Evolutionary conservation across 2,888 invertebrate genomes (phyloP).

Genomic region (Apeira syringaria): DNA sequence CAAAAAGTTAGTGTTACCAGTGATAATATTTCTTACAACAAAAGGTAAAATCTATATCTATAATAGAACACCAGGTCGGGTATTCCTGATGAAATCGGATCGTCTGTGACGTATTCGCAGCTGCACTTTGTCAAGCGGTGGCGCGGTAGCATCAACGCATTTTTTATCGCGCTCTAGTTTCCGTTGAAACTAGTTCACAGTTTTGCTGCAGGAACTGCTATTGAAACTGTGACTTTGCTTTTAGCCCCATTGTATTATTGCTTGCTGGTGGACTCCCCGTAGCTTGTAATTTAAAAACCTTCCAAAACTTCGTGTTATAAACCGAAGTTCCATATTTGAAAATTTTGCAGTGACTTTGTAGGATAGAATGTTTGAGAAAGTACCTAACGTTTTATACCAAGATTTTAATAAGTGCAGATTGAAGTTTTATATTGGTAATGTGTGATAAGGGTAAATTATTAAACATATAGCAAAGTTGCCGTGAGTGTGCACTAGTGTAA

Average conservation of each 20-base stretch:
- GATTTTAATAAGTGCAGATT: too few species aligned
- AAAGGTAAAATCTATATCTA: too few species aligned
- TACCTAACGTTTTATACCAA: too few species aligned
- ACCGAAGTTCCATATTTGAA: background rate
- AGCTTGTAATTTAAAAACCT: constrained; percentile 15
- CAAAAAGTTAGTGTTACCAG: too few species aligned
- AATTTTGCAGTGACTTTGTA: background rate
- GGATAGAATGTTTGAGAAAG: too few species aligned
- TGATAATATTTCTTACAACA: too few species aligned
- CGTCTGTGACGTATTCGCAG: constrained; percentile 33
- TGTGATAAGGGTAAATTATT: too few species aligned
- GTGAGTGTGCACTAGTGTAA: too few species aligned
- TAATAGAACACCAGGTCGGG: too few species aligned
- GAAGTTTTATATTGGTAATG: too few species aligned
- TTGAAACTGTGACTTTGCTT: constrained; percentile 17
- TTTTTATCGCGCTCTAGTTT: constrained; percentile 46
- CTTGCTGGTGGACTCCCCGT: constrained; percentile 16
- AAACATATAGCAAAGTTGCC: too few species aligned
- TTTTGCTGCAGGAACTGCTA: background rate
- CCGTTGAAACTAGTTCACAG: constrained; percentile 28
- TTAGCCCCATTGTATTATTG: constrained; percentile 30
- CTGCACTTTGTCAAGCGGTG: constrained; percentile 46
- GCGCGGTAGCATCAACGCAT: constrained; percentile 43
- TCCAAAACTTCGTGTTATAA: constrained; percentile 1
- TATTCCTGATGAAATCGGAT: too few species aligned